A percentile compares a stretch with the other conserved stretches of the same genome.
Evolutionary conservation across 2,113 vertebrate species (phyloP).

Genomic region (Plectropomus leopardus): DNA sequence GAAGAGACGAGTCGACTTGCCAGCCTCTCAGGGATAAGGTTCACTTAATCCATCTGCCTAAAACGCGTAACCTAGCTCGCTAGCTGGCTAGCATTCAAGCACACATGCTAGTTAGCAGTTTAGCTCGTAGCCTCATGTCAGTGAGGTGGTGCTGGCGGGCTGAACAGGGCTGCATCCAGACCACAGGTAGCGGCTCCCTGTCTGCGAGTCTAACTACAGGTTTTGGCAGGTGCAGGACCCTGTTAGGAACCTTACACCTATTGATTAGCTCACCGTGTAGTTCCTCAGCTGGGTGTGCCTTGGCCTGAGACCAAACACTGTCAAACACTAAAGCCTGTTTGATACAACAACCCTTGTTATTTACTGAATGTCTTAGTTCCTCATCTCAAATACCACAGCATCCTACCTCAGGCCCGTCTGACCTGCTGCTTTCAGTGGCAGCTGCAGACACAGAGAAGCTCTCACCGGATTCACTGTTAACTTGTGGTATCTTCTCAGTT

Average conservation of each 20-base stretch:
- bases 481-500: not conserved
- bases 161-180: constrained; percentile 21
- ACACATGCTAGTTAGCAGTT: constrained; percentile 64
- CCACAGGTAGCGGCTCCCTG: not conserved
- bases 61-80: constrained; percentile 31
- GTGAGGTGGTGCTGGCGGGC: constrained; percentile 25
- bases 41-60: constrained; percentile 32
- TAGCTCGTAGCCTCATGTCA: constrained; percentile 59
- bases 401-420: not conserved
- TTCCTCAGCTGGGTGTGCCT: constrained; percentile 72
- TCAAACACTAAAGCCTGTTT: not conserved
- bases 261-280: constrained; percentile 34
- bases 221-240: constrained; percentile 32
- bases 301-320: constrained; percentile 20
- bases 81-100: constrained; percentile 62
- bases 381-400: not conserved
- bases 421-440: too few relatives aligned
- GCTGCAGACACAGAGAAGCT: not conserved
- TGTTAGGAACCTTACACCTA: not conserved
- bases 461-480: not conserved
- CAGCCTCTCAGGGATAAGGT: constrained; percentile 5
- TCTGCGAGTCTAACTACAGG: not conserved
- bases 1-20: not conserved
- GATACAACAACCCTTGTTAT: not conserved
- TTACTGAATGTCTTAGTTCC: not conserved